phyloP scores from a whole-genome alignment of 2,888 invertebrate species.

The Papilio elwesi region DNA sequence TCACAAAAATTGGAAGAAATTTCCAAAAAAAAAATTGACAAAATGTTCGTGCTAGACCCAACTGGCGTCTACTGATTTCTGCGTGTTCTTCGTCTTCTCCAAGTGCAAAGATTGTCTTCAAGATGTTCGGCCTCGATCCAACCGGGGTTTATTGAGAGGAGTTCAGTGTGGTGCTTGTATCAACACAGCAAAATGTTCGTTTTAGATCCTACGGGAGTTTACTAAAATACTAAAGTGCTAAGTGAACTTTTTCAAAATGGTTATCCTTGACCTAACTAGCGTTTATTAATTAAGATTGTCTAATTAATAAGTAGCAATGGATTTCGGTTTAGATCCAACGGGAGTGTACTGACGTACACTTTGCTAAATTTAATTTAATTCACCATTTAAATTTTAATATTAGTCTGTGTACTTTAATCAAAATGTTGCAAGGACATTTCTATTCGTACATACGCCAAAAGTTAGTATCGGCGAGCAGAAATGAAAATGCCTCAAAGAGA shows the following conservation, averaged over 20 bases:
- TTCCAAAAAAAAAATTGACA: constrained; percentile 49
- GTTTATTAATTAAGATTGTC: constrained; percentile 53
- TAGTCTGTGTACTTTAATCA: constrained; percentile 42
- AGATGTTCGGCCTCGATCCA: constrained; percentile 74
- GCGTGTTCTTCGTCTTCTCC: neutral
- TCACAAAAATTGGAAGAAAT: constrained; percentile 32
- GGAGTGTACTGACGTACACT: constrained; percentile 61
- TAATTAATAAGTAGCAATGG: constrained; percentile 57
- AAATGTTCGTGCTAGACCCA: constrained; percentile 74
- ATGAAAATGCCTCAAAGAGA: constrained; percentile 72
- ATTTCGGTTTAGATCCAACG: constrained; percentile 68
- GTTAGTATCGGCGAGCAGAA: constrained; percentile 71
- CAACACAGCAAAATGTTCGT: constrained; percentile 68
- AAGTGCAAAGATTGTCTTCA: constrained; percentile 45
- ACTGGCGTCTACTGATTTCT: constrained; percentile 66
- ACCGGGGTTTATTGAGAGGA: constrained; percentile 74
- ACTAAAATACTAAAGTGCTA: constrained; percentile 58
- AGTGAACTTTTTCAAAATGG: constrained; percentile 51
- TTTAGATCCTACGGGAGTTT: constrained; percentile 78
- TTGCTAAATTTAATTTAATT: constrained; percentile 39
- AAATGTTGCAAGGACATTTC: constrained; percentile 46
- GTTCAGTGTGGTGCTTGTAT: constrained; percentile 47
- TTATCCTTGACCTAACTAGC: constrained; percentile 54
- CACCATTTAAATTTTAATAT: constrained; percentile 46
- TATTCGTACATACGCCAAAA: constrained; percentile 61